Evolutionary conservation across 2,888 invertebrate species (phyloP).

Genomic region (Chaitophorus viminalis): DNA sequence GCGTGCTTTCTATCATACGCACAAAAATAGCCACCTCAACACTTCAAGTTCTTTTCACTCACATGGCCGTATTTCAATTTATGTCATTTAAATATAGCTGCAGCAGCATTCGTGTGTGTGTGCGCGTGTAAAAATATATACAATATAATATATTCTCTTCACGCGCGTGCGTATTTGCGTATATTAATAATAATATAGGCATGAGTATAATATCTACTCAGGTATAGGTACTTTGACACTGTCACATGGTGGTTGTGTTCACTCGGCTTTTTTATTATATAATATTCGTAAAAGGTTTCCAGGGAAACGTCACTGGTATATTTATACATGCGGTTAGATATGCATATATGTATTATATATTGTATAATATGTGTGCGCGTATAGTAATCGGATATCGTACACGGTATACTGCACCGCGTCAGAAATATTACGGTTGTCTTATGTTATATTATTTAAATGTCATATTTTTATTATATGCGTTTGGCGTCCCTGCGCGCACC

Average conservation of each 20-base stretch:
- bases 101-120: too few species aligned
- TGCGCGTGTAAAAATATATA: too few species aligned
- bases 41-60: too few species aligned
- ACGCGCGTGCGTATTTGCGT: too few species aligned
- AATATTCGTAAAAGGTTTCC: constrained; percentile 33
- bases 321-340: too few species aligned
- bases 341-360: background rate
- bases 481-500: background rate
- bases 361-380: background rate
- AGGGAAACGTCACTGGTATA: constrained; percentile 28
- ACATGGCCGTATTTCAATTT: too few species aligned
- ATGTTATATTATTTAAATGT: constrained; percentile 34
- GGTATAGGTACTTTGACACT: constrained; percentile 3
- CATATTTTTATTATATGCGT: constrained; percentile 20
- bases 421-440: constrained; percentile 20
- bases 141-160: too few species aligned
- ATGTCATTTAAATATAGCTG: too few species aligned
- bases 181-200: too few species aligned
- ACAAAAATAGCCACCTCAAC: too few species aligned
- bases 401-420: constrained; percentile 6
- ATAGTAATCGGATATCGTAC: constrained; percentile 7
- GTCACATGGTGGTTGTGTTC: background rate
- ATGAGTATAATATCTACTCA: too few species aligned
- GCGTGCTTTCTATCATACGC: too few species aligned
- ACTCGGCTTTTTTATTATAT: constrained; percentile 12